Base-by-base conservation (phyloP, 2,113 vertebrate genomes). In the Misgurnus mizolepis region DNA sequence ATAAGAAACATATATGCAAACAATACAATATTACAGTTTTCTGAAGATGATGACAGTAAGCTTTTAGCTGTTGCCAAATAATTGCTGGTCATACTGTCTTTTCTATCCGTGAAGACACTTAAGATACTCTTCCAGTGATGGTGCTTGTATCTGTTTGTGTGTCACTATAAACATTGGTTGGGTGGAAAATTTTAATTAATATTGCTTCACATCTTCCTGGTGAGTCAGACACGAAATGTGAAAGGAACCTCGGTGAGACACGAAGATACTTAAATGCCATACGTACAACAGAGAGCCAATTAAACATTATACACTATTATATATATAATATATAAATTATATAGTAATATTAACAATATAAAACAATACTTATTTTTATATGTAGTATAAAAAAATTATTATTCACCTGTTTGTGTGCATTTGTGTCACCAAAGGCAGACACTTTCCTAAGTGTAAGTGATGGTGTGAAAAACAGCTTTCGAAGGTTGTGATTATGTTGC, bases 401-500 rank as follows among this genome's bases (percentile, higher is more conserved):
- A 34, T 7, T 64, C 73, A 62, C 43, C 58, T 73, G 68, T 79
- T 17, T 75, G 55, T 79, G 79, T 55, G 74, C 7, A 10, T 22
- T 22, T 72, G 27, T 70, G 41, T 67, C 17, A 80, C 22, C 67
- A 60, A 27, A 15, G 47, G 53, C 67, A 53, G 70, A 41, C 67
- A 76, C 56, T 17, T 69, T 70, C 70, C 66, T 66, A 71, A 27
- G 50, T 76, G 47, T 78, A 69, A n/a, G 61, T 66, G 67, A 49
- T 71, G 56, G 69, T 72, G 55, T 67, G 50, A 80, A 67, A 27
- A 78, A 76, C 45, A 83, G 17, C 61, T 71, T 72, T 80, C 61
- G 67, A 73, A 79, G 47, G 55, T 47, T 58, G 17, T 67, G 49
- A 80, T 78, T 78, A 75, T 67, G 65, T 40, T 17, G n/a, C 64